Percentiles rank a stretch among this genome's conserved stretches.
Evolutionary conservation across 2,113 vertebrate genomes (phyloP).

Genomic region (Condylura cristata): DNA sequence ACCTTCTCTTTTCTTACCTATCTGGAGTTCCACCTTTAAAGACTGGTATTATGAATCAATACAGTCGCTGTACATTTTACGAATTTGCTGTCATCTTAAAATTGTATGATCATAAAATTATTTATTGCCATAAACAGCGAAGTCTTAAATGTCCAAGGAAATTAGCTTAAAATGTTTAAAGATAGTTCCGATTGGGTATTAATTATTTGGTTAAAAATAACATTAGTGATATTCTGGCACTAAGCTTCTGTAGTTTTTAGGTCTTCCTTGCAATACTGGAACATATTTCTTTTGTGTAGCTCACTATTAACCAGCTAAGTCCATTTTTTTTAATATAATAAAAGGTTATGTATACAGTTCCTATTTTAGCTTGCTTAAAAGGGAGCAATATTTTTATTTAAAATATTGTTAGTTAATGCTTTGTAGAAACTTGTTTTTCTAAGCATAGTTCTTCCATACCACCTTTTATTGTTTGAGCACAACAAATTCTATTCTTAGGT

Average conservation of each 20-base stretch:
- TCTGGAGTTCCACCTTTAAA: constrained; percentile 87
- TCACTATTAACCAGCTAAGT: constrained; percentile 77
- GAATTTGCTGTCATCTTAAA: constrained; percentile 84
- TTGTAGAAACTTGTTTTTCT: constrained; percentile 84
- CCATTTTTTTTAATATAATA: constrained; percentile 79
- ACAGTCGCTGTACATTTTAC: constrained; percentile 79
- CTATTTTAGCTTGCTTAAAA: constrained; percentile 84
- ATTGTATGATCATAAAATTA: constrained; percentile 85
- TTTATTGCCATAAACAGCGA: constrained; percentile 86
- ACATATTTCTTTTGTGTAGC: constrained; percentile 82
- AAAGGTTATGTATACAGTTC: constrained; percentile 84
- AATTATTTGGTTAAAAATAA: constrained; percentile 78
- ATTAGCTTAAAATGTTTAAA: constrained; percentile 82
- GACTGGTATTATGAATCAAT: constrained; percentile 85
- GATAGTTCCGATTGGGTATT: constrained; percentile 81
- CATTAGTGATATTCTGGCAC: constrained; percentile 80
- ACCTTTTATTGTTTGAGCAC: constrained; percentile 75
- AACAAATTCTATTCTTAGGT: constrained; percentile 76
- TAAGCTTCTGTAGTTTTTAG: constrained; percentile 85
- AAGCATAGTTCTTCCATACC: constrained; percentile 74
- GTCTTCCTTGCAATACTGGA: constrained; percentile 85
- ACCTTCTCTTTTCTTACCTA: constrained; percentile 83
- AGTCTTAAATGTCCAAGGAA: constrained; percentile 79
- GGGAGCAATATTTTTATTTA: constrained; percentile 88
- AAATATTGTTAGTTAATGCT: constrained; percentile 83